Conservation (phyloP, 2,888 invertebrate species). For the Lepidochrysops patricia region DNA sequence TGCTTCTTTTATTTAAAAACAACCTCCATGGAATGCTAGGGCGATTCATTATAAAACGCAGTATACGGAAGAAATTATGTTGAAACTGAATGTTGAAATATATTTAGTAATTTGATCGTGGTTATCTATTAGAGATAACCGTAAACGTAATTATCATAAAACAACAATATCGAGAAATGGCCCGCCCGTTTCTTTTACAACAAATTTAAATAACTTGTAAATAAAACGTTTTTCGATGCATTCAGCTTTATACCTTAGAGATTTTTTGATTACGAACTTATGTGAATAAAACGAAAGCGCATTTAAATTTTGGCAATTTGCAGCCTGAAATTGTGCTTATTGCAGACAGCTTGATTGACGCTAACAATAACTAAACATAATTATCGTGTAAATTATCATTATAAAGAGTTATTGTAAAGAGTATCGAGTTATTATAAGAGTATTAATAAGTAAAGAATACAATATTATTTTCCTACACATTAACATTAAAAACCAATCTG, state of each 20-base stretch:
- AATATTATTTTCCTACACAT: too few species aligned
- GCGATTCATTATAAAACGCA: constrained; percentile 7
- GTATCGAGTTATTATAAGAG: too few species aligned
- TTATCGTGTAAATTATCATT: too few species aligned
- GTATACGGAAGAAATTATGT: constrained; percentile 1
- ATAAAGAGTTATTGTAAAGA: too few species aligned
- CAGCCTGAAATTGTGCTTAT: too few species aligned
- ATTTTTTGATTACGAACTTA: too few species aligned
- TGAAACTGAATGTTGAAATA: constrained; percentile 14
- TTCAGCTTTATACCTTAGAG: too few species aligned
- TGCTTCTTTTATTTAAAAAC: constrained; percentile 13
- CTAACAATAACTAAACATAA: too few species aligned
- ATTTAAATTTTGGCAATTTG: too few species aligned
- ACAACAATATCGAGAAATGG: constrained; percentile 12
- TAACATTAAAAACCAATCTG: background rate
- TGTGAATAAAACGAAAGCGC: too few species aligned
- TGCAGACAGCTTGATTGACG: too few species aligned
- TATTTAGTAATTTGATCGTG: constrained; percentile 18
- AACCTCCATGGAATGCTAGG: constrained; percentile 18
- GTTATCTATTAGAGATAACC: constrained; percentile 13
- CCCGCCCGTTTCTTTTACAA: background rate
- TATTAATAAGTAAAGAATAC: too few species aligned
- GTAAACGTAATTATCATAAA: constrained; percentile 16
- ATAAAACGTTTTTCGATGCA: background rate
- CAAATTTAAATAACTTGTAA: constrained; percentile 7